Evolutionary conservation across 37 sponge, comb jelly and placozoan species (phyloP).

Genomic region (Tethya wilhelma): DNA sequence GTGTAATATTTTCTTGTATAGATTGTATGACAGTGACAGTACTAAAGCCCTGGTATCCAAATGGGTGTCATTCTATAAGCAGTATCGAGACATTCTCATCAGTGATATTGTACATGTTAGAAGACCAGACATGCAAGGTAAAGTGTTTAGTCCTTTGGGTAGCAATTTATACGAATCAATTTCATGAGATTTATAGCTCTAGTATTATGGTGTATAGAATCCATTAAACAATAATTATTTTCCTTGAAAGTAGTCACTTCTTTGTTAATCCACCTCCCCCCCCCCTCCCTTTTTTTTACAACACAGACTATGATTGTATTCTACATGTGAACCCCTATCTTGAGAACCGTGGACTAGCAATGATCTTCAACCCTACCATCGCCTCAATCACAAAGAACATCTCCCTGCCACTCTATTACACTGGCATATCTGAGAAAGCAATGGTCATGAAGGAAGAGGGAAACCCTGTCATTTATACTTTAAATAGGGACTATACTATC

Average conservation of each 20-base stretch:
- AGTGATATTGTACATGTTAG: constrained; percentile 75
- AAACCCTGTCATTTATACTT: not conserved
- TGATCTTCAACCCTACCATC: constrained; percentile 65
- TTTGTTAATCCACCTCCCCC: too few species aligned
- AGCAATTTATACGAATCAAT: too few species aligned
- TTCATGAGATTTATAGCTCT: too few species aligned
- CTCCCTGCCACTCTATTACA: constrained; percentile 68
- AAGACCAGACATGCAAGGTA: constrained; percentile 77
- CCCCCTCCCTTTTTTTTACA: too few species aligned
- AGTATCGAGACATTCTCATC: constrained; percentile 64
- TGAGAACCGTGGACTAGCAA: constrained; percentile 51
- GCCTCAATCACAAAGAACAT: constrained; percentile 11
- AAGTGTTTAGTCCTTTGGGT: too few species aligned
- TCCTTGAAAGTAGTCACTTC: too few species aligned
- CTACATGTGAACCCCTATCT: constrained; percentile 64
- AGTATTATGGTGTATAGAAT: too few species aligned
- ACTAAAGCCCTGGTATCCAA: constrained; percentile 40
- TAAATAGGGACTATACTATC: constrained; percentile 31
- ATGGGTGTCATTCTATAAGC: constrained; percentile 69
- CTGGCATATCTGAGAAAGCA: constrained; percentile 51
- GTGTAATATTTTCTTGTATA: too few species aligned
- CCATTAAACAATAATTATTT: too few species aligned
- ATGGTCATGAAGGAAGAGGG: constrained; percentile 23
- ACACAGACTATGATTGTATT: constrained; percentile 52
- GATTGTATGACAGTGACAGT: constrained; percentile 34